Percentiles rank a stretch among this genome's conserved stretches.
Evolutionary conservation across 35 echinoderm and acorn worm genomes (phyloP).

Genomic region (Apostichopus californicus): DNA sequence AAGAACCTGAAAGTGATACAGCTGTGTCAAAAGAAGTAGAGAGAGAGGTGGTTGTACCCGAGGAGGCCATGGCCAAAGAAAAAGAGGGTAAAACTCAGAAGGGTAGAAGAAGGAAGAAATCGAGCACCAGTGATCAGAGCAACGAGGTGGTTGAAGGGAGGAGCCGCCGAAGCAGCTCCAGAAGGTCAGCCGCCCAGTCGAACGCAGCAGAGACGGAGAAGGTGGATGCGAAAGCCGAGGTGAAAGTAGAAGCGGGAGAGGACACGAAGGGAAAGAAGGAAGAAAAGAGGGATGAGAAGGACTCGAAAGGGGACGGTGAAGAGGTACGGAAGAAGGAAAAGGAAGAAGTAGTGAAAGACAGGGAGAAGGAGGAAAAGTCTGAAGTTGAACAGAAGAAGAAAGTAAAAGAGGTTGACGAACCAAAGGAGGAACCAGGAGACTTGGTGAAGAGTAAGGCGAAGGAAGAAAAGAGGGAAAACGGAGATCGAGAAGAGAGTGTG

Average conservation of each 20-base stretch:
- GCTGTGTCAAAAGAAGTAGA: not conserved
- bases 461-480: not conserved
- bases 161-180: not conserved
- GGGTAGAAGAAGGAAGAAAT: slow-evolving; percentile 25
- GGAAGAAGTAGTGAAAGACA: not conserved
- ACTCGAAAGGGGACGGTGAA: not conserved
- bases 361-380: not conserved
- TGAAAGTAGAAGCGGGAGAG: not conserved
- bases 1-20: not conserved
- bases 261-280: not conserved
- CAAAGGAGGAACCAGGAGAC: not conserved
- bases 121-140: slow-evolving; percentile 38
- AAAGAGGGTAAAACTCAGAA: slow-evolving; percentile 5
- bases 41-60: not conserved
- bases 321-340: not conserved
- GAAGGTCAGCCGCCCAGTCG: not conserved
- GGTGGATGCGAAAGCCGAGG: slow-evolving; percentile 1
- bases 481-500: not conserved
- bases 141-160: slow-evolving; percentile 11
- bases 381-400: not conserved
- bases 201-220: slow-evolving; percentile 15
- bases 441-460: not conserved
- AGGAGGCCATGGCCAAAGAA: slow-evolving; percentile 3
- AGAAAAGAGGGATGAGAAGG: not conserved
- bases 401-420: not conserved